phyloP scores from a whole-genome alignment of 2,113 vertebrate genomes.

The Corythornis cristatus region DNA sequence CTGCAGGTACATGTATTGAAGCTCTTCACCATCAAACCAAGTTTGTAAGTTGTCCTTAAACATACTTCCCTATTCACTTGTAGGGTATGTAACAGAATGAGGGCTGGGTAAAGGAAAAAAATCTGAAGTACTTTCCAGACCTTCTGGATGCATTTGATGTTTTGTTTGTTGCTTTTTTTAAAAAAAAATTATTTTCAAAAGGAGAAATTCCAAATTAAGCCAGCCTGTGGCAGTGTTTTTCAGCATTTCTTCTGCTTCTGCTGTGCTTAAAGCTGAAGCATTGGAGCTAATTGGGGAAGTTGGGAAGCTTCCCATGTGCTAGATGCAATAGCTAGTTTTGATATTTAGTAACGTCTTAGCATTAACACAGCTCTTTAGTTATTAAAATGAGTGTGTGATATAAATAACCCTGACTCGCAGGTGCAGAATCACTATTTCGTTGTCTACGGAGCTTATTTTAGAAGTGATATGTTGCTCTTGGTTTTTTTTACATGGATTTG shows the following conservation, averaged over 20 bases:
- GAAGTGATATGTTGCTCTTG: background rate
- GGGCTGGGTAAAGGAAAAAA: background rate
- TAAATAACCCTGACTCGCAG: background rate
- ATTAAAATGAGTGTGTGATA: background rate
- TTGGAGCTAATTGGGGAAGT: background rate
- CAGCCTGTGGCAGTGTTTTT: constrained; percentile 67
- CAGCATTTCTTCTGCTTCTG: constrained; percentile 45
- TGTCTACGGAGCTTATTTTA: background rate
- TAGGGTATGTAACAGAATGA: background rate
- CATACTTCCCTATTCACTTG: background rate
- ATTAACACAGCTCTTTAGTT: background rate
- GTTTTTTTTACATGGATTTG: background rate
- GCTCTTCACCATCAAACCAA: background rate
- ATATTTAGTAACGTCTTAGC: background rate
- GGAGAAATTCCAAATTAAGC: constrained; percentile 45
- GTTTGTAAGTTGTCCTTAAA: background rate
- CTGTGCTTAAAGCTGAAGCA: background rate
- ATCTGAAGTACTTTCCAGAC: background rate
- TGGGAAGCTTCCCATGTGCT: background rate
- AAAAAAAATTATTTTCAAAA: background rate
- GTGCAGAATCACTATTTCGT: background rate
- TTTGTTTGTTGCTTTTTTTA: background rate
- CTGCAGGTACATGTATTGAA: accelerated
- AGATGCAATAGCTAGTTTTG: background rate
- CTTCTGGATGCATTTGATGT: background rate